Conservation (phyloP, 1,140 invertebrate genomes). For the silkworm (Bombyx mori) region ASM3026992v2 NC_085123.1:11129001-11129500, state of each 20-base stretch:
- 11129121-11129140: neutral
- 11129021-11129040: neutral
- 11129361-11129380: conserved; percentile 85
- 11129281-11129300: conserved; percentile 88
- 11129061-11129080: too few species aligned
- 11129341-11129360: conserved; percentile 82
- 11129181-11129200: neutral
- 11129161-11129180: too few species aligned
- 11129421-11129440: neutral
- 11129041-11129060: too few species aligned
- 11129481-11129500: too few species aligned
- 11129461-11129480: too few species aligned
- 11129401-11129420: conserved; percentile 24
- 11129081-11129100: too few species aligned
- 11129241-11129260: conserved; percentile 85
- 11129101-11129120: too few species aligned
- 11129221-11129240: conserved; percentile 87
- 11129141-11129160: too few species aligned
- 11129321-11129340: conserved; percentile 86
- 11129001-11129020: neutral
- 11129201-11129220: conserved; percentile 11
- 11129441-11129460: too few species aligned
- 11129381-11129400: conserved; percentile 60
- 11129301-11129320: conserved; percentile 78
- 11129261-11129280: conserved; percentile 85